These are phyloP conservation scores for Papilio protenor DNA, from an alignment of 2,888 invertebrate genomes.

Conservation along the genomic window DNA sequence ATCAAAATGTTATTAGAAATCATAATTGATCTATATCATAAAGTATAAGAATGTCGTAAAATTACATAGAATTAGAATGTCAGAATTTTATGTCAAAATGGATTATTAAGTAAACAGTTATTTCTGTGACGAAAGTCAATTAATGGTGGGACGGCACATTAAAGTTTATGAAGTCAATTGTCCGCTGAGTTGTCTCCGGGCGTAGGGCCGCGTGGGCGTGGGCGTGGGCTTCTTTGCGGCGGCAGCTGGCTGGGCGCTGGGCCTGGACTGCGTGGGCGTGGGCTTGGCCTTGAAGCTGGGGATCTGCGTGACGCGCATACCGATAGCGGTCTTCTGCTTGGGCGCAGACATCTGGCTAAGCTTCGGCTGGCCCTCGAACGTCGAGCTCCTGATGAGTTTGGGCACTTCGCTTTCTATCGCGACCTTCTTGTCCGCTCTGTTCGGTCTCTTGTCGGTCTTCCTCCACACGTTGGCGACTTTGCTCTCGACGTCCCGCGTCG, in stretches of 20 bases:
- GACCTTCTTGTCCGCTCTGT: constrained; percentile 85
- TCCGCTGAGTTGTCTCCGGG: constrained; percentile 66
- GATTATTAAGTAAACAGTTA: background rate
- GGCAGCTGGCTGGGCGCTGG: constrained; percentile 51
- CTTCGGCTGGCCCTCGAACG: constrained; percentile 85
- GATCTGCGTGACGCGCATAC: constrained; percentile 76
- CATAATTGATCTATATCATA: background rate
- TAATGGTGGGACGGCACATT: constrained; percentile 11
- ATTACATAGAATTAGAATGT: constrained; percentile 5
- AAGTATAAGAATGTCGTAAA: constrained; percentile 7
- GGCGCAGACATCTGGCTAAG: constrained; percentile 65
- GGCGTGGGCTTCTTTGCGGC: constrained; percentile 60
- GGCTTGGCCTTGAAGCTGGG: constrained; percentile 72
- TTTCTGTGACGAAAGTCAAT: background rate
- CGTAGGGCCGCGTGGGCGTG: constrained; percentile 24
- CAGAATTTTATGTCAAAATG: constrained; percentile 5
- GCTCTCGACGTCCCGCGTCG: constrained; percentile 88
- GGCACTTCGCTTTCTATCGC: constrained; percentile 83
- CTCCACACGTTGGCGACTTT: constrained; percentile 93
- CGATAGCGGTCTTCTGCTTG: constrained; percentile 79
- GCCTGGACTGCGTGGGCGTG: constrained; percentile 57
- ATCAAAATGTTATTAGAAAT: background rate
- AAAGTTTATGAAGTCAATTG: constrained; percentile 60
- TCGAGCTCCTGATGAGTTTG: constrained; percentile 85
- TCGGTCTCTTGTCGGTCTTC: constrained; percentile 86